Percentiles rank a stretch among this genome's conserved stretches.
Evolutionary conservation across 2,888 invertebrate species (phyloP).

Genomic region (Notocelia uddmanniana): DNA sequence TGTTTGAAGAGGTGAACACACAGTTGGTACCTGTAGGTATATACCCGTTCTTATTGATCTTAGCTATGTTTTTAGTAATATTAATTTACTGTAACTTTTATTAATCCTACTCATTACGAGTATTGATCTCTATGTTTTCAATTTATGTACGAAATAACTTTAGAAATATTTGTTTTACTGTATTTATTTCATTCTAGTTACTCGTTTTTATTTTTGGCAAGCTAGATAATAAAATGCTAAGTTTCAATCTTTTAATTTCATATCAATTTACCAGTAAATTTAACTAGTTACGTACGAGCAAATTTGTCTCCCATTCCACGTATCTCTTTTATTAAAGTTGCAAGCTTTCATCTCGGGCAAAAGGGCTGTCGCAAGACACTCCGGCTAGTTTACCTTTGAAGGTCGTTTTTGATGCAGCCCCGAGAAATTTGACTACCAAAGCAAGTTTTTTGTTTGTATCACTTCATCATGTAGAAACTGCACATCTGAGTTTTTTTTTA

Average conservation of each 20-base stretch:
- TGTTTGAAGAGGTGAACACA: too few species aligned
- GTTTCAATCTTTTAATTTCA: not conserved
- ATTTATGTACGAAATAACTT: too few species aligned
- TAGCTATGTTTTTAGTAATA: too few species aligned
- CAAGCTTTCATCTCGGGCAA: constrained; percentile 36
- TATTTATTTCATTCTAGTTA: too few species aligned
- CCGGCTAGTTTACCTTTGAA: constrained; percentile 44
- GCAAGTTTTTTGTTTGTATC: constrained; percentile 37
- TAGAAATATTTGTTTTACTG: too few species aligned
- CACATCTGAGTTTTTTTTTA: not conserved
- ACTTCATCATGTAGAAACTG: constrained; percentile 23
- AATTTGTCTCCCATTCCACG: constrained; percentile 1
- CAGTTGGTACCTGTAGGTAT: too few species aligned
- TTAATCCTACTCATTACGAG: too few species aligned
- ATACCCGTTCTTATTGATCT: too few species aligned
- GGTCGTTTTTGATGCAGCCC: constrained; percentile 32
- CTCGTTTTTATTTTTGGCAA: too few species aligned
- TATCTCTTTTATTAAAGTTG: constrained; percentile 39
- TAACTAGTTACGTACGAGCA: not conserved
- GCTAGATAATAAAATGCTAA: not conserved
- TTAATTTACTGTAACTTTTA: too few species aligned
- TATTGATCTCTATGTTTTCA: too few species aligned
- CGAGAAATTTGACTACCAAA: constrained; percentile 41
- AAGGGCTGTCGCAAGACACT: constrained; percentile 28
- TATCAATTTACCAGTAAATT: not conserved